Conservation (phyloP, 2,797 vertebrate species). For the Melanotaenia boesemani region DNA sequence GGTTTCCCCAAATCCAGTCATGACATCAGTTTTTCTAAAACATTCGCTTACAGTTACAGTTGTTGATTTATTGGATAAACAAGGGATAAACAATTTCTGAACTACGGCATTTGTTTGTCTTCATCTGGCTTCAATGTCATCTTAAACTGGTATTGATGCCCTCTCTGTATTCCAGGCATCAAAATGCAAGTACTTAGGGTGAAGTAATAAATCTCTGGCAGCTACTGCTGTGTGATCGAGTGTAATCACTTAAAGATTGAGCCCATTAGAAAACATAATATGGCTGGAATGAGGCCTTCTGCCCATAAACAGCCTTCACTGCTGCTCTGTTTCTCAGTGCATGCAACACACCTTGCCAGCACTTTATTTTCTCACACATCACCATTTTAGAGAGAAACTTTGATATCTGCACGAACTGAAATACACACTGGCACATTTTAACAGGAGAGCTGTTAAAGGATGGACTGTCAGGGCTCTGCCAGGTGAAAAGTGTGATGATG, state of each 20-base stretch:
- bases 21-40: neutral
- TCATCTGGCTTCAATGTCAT: conserved; percentile 1
- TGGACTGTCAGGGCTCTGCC: conserved; percentile 67
- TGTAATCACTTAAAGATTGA: conserved; percentile 56
- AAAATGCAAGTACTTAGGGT: neutral
- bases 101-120: neutral
- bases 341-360: conserved; percentile 38
- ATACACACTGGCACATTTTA: conserved; percentile 32
- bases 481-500: conserved; percentile 78
- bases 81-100: neutral
- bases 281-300: conserved; percentile 35
- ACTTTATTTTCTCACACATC: conserved; percentile 58
- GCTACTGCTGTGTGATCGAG: conserved; percentile 34
- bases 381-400: conserved; percentile 41
- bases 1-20: too few species aligned
- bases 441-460: conserved; percentile 66
- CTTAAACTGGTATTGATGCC: neutral
- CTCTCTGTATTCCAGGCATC: neutral
- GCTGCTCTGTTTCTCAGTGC: conserved; percentile 23
- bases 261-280: conserved; percentile 51
- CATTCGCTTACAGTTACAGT: neutral
- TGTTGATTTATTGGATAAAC: neutral
- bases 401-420: conserved; percentile 31
- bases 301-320: conserved; percentile 37
- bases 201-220: conserved; percentile 30